Percentiles rank a stretch among this genome's conserved stretches.
Conservation (phyloP, 2,113 vertebrate genomes). For the Thermophis baileyi region DNA sequence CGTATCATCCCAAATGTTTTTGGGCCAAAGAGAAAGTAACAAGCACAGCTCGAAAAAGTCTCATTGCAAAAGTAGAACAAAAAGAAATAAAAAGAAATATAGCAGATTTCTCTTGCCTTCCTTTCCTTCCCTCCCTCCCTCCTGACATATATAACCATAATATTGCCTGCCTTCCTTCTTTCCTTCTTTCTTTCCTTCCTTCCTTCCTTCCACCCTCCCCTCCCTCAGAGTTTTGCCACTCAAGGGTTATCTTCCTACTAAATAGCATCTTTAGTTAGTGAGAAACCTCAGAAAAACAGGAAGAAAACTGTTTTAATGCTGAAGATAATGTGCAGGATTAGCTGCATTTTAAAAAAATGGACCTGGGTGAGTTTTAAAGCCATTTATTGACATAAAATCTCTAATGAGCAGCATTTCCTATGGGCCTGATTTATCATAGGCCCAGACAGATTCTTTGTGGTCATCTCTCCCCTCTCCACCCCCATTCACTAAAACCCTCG, state of each 20-base stretch:
- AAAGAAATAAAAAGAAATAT: not conserved
- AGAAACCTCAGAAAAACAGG: not conserved
- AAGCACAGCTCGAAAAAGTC: not conserved
- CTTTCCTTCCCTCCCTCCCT: not conserved
- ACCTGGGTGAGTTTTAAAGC: not conserved
- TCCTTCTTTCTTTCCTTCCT: not conserved
- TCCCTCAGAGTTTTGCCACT: not conserved
- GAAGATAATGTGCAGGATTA: not conserved
- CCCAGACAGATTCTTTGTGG: constrained; percentile 19
- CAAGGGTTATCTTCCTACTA: not conserved
- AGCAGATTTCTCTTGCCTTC: not conserved
- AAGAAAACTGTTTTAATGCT: constrained; percentile 10
- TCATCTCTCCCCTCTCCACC: not conserved
- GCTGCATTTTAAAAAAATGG: constrained; percentile 6
- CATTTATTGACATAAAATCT: not conserved
- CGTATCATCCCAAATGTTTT: not conserved
- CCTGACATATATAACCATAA: not conserved
- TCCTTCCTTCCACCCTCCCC: not conserved
- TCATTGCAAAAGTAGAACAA: not conserved
- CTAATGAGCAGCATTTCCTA: not conserved
- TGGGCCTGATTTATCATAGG: constrained; percentile 34
- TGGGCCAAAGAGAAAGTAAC: not conserved
- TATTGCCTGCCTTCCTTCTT: not conserved
- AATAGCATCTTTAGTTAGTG: not conserved
- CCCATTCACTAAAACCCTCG: not conserved